These are phyloP conservation scores for Molossus alvarezi DNA, from an alignment of 2,797 vertebrate genomes.

Conservation along the genomic window DNA sequence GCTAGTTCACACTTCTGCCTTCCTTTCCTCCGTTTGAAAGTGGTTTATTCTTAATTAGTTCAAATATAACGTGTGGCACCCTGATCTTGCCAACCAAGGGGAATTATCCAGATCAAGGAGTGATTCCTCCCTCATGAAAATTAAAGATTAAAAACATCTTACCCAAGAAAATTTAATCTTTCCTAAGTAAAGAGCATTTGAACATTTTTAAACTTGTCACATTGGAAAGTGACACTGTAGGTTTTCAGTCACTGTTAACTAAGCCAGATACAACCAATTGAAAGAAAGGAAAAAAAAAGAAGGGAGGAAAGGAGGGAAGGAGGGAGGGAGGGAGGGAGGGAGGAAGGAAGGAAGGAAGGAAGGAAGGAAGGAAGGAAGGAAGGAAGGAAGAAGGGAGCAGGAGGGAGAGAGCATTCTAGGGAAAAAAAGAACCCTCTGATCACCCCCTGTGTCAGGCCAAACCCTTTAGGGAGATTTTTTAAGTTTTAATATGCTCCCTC, in stretches of 20 bases:
- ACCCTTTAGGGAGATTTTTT: constrained; percentile 73
- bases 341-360: too few relatives aligned
- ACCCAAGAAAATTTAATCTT: constrained; percentile 9
- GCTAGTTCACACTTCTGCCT: neutral
- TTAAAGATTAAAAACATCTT: neutral
- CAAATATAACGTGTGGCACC: neutral
- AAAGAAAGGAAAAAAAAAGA: neutral
- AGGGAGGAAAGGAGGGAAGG: neutral
- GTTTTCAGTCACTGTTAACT: neutral
- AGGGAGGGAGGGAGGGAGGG: too few relatives aligned
- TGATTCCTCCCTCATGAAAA: neutral
- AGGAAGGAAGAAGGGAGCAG: accelerated
- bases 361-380: accelerated
- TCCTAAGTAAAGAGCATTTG: neutral
- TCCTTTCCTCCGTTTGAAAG: constrained; percentile 6
- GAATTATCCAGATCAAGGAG: constrained; percentile 18
- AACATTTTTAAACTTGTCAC: neutral
- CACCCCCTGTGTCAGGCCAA: constrained; percentile 41
- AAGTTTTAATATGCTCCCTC: constrained; percentile 73
- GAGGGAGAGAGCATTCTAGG: too few relatives aligned
- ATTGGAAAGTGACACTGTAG: neutral
- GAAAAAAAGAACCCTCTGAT: neutral
- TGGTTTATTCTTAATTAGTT: constrained; percentile 54
- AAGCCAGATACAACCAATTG: neutral
- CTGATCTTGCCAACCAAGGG: neutral